These are phyloP conservation scores for Acrocephalus arundinaceus DNA, from an alignment of 2,113 vertebrate genomes.

Conservation along the genomic window DNA sequence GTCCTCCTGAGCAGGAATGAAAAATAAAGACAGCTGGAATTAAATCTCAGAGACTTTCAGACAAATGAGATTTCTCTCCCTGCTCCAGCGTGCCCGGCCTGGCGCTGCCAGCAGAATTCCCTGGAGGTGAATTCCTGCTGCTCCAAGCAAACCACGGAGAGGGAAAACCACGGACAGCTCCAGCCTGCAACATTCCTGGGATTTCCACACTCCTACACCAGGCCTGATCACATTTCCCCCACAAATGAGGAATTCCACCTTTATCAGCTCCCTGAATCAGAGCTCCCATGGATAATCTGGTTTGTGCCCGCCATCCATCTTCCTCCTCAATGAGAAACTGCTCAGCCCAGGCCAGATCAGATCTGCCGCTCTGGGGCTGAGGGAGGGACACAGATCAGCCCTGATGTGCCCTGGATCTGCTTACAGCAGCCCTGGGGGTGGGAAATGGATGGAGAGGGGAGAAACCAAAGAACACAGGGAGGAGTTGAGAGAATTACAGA, in stretches of 20 bases:
- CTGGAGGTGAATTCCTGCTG: not conserved
- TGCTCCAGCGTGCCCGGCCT: not conserved
- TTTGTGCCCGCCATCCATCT: not conserved
- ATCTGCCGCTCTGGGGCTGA: not conserved
- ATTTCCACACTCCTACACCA: fast-evolving
- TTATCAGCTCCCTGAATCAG: not conserved
- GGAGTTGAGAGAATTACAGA: not conserved
- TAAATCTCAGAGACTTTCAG: not conserved
- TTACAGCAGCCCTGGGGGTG: not conserved
- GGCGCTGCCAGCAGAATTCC: not conserved
- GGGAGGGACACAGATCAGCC: not conserved
- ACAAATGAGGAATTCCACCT: not conserved
- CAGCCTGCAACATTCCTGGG: fast-evolving
- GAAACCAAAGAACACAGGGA: not conserved
- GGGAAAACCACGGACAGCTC: not conserved
- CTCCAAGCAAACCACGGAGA: fast-evolving
- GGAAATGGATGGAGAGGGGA: not conserved
- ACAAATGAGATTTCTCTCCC: not conserved
- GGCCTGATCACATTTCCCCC: not conserved
- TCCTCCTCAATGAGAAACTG: not conserved
- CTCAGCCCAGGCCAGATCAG: not conserved
- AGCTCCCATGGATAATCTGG: not conserved
- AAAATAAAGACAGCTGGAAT: not conserved
- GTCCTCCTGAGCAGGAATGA: not conserved
- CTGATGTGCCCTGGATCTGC: not conserved